phyloP scores from a whole-genome alignment of 2,797 vertebrate species.

The Argentina silus region DNA sequence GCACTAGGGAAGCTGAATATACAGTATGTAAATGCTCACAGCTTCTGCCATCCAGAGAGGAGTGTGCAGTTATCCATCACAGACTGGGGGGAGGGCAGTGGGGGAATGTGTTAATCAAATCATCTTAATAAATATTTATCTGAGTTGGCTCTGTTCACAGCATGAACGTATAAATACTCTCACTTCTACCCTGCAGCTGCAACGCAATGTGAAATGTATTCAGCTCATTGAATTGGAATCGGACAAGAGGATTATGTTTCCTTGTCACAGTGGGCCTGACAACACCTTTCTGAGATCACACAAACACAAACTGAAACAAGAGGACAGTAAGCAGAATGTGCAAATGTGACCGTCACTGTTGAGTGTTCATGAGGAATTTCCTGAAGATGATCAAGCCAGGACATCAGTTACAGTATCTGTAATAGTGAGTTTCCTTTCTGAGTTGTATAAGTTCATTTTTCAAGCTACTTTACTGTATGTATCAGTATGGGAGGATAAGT shows the following conservation, averaged over 20 bases:
- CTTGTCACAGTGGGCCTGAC: slow-evolving; percentile 10
- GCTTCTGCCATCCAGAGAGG: no score
- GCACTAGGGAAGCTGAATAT: no score
- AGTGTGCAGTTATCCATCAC: background rate
- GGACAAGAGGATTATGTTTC: slow-evolving; percentile 26
- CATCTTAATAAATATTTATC: slow-evolving; percentile 24
- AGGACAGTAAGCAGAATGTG: background rate
- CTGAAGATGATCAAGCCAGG: background rate
- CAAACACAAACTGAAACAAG: background rate
- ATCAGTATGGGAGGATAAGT: no score
- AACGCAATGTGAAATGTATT: slow-evolving; percentile 6
- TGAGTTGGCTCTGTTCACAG: slow-evolving; percentile 5
- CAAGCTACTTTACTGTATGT: no score
- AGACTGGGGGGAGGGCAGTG: background rate
- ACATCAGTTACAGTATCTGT: background rate
- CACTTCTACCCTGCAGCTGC: slow-evolving; percentile 12
- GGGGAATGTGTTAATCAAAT: slow-evolving; percentile 10
- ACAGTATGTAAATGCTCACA: background rate
- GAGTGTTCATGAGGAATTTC: background rate
- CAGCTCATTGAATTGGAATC: slow-evolving; percentile 7
- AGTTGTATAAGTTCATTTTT: background rate
- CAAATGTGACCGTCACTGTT: background rate
- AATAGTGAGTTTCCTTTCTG: background rate
- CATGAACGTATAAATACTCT: slow-evolving; percentile 13
- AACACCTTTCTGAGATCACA: background rate